Evolutionary conservation across 2,797 vertebrate genomes (phyloP).

Genomic region (Tapirus indicus): DNA sequence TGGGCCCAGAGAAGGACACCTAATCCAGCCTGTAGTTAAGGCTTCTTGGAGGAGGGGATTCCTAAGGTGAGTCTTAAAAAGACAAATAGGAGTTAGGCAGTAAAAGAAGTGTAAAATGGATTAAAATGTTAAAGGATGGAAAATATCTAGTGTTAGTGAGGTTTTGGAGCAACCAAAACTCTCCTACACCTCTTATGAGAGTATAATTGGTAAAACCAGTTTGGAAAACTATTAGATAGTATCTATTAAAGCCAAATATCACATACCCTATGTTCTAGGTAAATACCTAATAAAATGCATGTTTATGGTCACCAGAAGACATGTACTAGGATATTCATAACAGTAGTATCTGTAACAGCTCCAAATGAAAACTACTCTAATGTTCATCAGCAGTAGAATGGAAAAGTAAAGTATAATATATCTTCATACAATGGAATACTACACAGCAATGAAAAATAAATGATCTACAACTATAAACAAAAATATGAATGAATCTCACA

Average conservation of each 20-base stretch:
- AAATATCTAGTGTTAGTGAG: background rate
- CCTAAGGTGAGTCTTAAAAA: background rate
- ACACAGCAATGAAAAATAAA: background rate
- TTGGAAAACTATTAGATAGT: background rate
- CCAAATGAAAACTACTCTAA: background rate
- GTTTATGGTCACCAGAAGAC: background rate
- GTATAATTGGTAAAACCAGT: background rate
- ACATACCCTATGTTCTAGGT: background rate
- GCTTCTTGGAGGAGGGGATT: background rate
- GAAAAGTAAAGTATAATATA: background rate
- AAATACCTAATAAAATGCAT: background rate
- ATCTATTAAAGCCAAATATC: background rate
- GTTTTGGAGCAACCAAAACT: background rate
- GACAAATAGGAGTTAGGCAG: background rate
- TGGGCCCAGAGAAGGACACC: background rate
- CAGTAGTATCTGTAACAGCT: background rate
- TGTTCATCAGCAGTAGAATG: background rate
- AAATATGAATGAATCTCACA: background rate
- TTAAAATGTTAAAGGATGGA: background rate
- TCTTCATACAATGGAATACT: background rate
- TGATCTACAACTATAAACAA: background rate
- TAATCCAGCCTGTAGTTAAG: background rate
- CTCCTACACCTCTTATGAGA: background rate
- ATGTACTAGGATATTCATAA: background rate
- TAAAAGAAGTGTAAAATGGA: background rate